Evolutionary conservation across 2,797 vertebrate genomes (phyloP).

Genomic region (Trachops cirrhosus): DNA sequence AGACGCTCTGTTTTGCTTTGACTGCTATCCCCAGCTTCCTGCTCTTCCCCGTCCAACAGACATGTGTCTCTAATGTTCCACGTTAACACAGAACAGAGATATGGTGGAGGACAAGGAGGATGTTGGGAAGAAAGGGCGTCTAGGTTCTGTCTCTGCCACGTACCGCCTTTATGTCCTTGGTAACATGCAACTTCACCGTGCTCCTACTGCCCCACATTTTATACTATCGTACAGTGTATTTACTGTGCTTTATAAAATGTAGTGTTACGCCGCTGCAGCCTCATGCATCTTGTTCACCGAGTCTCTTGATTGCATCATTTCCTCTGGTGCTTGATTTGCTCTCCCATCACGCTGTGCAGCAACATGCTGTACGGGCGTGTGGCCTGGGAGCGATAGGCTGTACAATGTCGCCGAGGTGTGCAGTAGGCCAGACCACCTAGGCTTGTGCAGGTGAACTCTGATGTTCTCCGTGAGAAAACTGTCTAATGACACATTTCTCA

Average conservation of each 20-base stretch:
- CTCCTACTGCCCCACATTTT: not conserved
- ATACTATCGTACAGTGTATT: not conserved
- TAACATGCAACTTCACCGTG: not conserved
- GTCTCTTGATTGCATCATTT: not conserved
- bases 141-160: not conserved
- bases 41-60: not conserved
- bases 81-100: not conserved
- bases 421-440: not conserved
- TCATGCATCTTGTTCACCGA: not conserved
- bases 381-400: not conserved
- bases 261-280: not conserved
- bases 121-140: too few species aligned
- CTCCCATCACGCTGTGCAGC: too few species aligned
- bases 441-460: not conserved
- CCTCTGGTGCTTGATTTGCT: not conserved
- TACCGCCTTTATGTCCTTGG: accelerated
- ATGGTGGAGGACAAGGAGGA: not conserved
- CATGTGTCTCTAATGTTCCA: not conserved
- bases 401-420: not conserved
- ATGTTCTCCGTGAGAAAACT: not conserved
- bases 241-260: too few species aligned
- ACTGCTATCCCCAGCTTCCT: not conserved
- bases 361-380: accelerated
- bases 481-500: not conserved
- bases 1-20: not conserved